These are phyloP conservation scores for Lepus timidus DNA, from an alignment of 2,113 vertebrate genomes.

Conservation along the genomic window DNA sequence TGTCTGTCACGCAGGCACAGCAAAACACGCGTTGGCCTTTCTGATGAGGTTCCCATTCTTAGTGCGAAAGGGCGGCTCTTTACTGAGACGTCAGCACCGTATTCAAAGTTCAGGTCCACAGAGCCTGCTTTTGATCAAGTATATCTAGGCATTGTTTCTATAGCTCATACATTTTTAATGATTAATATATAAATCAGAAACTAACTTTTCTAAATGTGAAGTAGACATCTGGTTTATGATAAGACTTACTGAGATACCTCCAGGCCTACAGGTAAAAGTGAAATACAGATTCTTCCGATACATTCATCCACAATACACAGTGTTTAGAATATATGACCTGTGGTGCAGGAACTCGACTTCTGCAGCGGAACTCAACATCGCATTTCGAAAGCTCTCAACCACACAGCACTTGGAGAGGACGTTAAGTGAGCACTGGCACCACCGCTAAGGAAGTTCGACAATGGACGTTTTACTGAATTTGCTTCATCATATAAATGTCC, in stretches of 20 bases:
- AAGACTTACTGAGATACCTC: background rate
- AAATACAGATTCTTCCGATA: background rate
- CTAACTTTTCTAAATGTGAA: background rate
- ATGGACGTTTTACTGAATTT: too few species aligned
- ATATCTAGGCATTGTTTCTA: background rate
- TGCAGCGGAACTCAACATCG: background rate
- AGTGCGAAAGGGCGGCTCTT: background rate
- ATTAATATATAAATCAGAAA: background rate
- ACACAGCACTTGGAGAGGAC: too few species aligned
- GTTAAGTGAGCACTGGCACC: too few species aligned
- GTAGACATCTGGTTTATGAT: background rate
- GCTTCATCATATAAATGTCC: too few species aligned
- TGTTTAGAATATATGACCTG: background rate
- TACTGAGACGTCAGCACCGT: background rate
- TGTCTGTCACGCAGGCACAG: background rate
- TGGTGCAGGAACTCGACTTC: background rate
- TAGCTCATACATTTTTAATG: background rate
- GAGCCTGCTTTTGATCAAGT: background rate
- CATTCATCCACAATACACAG: background rate
- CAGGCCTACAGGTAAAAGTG: background rate
- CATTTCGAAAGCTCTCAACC: background rate
- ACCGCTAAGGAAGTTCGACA: background rate
- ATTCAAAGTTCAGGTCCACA: background rate
- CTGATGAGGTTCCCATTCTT: background rate
- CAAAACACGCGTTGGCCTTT: background rate